Conservation (phyloP, 2,888 invertebrate genomes). For the Clunio marinus region DNA sequence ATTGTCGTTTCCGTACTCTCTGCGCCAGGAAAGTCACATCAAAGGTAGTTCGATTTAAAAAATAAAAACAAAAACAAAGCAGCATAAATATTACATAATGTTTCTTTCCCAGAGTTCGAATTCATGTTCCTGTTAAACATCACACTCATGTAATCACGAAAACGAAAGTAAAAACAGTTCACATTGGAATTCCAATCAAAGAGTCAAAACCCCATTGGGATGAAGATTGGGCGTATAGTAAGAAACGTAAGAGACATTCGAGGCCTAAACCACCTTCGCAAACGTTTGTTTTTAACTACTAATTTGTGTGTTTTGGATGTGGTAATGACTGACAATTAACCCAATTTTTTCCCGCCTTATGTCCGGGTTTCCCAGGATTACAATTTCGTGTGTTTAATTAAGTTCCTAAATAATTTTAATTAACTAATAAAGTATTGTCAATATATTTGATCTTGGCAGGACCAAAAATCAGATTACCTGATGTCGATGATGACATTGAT, state of each 20-base stretch:
- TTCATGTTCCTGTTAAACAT: conserved; percentile 51
- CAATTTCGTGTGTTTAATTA: too few species aligned
- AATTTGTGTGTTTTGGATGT: too few species aligned
- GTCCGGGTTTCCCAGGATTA: too few species aligned
- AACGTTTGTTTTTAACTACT: neutral
- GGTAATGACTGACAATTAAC: too few species aligned
- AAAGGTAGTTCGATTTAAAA: too few species aligned
- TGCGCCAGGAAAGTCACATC: conserved; percentile 3
- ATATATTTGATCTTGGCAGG: too few species aligned
- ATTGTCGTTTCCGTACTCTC: neutral
- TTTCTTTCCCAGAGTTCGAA: conserved; percentile 46
- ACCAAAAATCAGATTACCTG: too few species aligned
- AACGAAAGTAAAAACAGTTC: conserved; percentile 50
- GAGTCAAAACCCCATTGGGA: conserved; percentile 10
- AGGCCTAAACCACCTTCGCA: neutral
- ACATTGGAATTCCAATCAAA: conserved; percentile 46
- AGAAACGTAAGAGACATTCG: conserved; percentile 30
- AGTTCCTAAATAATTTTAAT: too few species aligned
- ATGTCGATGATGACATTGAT: too few species aligned
- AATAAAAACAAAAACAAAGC: neutral
- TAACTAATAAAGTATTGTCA: too few species aligned
- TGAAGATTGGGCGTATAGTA: conserved; percentile 21
- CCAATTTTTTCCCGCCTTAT: too few species aligned
- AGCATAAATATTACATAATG: neutral
- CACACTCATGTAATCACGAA: conserved; percentile 52